Base-by-base conservation (phyloP, 2,797 vertebrate species). In the Chelon auratus region DNA sequence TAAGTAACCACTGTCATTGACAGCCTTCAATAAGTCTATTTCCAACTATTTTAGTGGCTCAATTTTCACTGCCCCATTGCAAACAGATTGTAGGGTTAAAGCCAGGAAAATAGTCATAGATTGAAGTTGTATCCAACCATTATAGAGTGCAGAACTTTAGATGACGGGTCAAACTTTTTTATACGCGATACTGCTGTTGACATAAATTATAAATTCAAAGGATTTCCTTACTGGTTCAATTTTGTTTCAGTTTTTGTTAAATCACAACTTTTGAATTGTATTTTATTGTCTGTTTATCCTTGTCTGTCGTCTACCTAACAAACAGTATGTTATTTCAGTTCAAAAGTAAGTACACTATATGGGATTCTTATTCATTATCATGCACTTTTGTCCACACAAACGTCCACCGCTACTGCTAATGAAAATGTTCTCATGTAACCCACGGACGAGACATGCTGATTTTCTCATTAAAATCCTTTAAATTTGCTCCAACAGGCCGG, bases 21-120 rank as follows among this genome's bases (percentile, higher is more conserved):
- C 77, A 70, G 78, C 58, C 11, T 62, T 83, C 63, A 83, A 78
- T 64, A 47, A 26, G 59, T 72, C 80, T 52, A 67, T 78, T 83
- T 89, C 84, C 84, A 91, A 75, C 76, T 59, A 60, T 80, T 91
- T 91, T 75, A 79, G 79, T 71, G 79, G 74, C 75, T 85, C 66
- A 22, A 24, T 82, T 87, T 91, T 91, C 86, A 79, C 82, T 84
- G 86, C 51, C 78, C 78, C 76, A 77, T 87, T 87, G 83, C 83
- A 76, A 83, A 89, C 82, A 83, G 75, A 84, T 59, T 79, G 77
- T 69, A 24, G 77, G 68, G 61, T 77, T 56, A 75, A 40, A 45
- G 83, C 88, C 89, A 92, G 91, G 90, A 91, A 91, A 91, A 90
- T 86, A 91, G 82, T 91, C 86, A 91, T 87, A 57, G 57, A 67